Base-by-base conservation (phyloP, 2,797 vertebrate species). In the Muscicapa striata region DNA sequence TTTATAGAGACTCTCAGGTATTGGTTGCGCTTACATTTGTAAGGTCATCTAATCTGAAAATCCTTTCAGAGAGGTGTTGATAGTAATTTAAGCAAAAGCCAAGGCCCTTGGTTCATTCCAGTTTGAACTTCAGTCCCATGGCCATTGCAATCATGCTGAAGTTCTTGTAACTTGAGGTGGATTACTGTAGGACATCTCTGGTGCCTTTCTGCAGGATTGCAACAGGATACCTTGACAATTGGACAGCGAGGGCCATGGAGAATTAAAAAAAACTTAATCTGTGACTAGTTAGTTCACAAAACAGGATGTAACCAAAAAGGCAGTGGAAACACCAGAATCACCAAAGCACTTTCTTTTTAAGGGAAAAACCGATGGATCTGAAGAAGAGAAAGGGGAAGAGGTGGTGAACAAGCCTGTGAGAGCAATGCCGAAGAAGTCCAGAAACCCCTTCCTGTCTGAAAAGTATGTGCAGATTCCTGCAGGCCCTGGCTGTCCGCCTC, bases 391-490 rank as follows among this genome's bases (percentile, higher is more conserved):
- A 22, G 89, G 18, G 5, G 80, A 94, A 59, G 96, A 97, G 14
- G 88, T 87, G 5, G 17, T 20, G 7, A 95, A 94, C 38, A 97
- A 96, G 64, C 77, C 90, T 9, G 45, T 90, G 51, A 94, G 8
- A 77, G 18, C 98, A 14, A 97, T 99, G 94, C 98, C 99, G 19
- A 99, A 97, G 95, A 99, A 98, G 97, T 97, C 99, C 11, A 98
- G 98, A 69, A 98, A 98, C 55, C 98, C 98, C 2, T 97, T 99
- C 36, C 93, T 99, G 7, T 99, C 99, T 86, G 99, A 99, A 96
- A 99, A 99, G 99, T 99, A 98, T 36, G 85, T 93, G 48, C 27
- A 3, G 36, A 32, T 61, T 38, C 52, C 26, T 15, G 17, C 26
- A 16, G 2, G 59, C 49, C 11, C 13, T 29, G 29, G 9, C 38